phyloP scores from a whole-genome alignment of 1,140 invertebrate species.

The Telenomus remus region DNA sequence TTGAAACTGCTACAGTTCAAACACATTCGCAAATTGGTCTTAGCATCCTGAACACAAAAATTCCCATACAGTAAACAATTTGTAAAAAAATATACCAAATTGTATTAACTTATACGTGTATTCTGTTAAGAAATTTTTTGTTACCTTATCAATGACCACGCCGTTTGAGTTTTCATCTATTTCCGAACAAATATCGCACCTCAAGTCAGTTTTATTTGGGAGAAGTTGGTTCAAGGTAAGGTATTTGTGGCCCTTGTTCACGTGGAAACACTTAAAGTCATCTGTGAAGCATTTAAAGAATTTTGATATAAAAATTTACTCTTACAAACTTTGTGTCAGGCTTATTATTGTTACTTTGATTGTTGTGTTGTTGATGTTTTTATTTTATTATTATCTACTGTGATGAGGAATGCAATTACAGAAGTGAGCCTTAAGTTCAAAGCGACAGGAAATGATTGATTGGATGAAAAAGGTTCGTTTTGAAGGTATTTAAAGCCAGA shows the following conservation, averaged over 20 bases:
- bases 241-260: not conserved
- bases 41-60: constrained; percentile 33
- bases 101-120: too few species aligned
- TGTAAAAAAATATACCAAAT: too few species aligned
- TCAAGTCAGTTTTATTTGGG: not conserved
- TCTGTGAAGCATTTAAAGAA: too few species aligned
- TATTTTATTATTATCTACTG: too few species aligned
- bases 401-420: too few species aligned
- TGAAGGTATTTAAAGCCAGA: not conserved
- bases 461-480: not conserved
- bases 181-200: not conserved
- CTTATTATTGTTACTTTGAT: too few species aligned
- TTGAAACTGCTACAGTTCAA: constrained; percentile 84
- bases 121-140: constrained; percentile 24
- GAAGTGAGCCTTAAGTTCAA: too few species aligned
- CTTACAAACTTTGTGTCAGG: too few species aligned
- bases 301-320: too few species aligned
- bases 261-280: not conserved
- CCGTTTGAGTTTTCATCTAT: constrained; percentile 61
- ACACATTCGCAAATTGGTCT: constrained; percentile 79
- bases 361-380: too few species aligned
- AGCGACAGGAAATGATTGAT: not conserved
- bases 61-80: too few species aligned
- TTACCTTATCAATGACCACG: constrained; percentile 60
- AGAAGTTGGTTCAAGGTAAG: not conserved